Percentiles rank a stretch among this genome's conserved stretches.
These are phyloP conservation scores for Oplegnathus fasciatus DNA, from an alignment of 2,113 vertebrate species.

Conservation along the genomic window DNA sequence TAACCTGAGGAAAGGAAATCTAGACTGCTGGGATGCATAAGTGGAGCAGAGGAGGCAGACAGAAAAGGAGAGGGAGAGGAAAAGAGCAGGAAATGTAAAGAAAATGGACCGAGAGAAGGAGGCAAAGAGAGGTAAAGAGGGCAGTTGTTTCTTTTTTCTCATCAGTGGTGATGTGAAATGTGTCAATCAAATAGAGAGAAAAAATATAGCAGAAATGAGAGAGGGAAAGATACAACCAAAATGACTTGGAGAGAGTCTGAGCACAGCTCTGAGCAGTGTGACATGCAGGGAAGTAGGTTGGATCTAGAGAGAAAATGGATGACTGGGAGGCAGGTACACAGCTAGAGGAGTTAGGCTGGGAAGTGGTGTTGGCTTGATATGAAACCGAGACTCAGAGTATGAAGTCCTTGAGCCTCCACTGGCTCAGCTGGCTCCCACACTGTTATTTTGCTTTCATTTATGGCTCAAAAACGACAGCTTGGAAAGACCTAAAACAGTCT, in stretches of 20 bases:
- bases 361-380: constrained; percentile 64
- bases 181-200: constrained; percentile 41
- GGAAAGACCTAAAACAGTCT: constrained; percentile 61
- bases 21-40: constrained; percentile 78
- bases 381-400: constrained; percentile 64
- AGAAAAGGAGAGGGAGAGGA: constrained; percentile 46
- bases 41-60: constrained; percentile 69
- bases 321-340: constrained; percentile 71
- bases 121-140: constrained; percentile 33
- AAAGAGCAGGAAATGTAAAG: constrained; percentile 50
- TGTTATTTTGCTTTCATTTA: constrained; percentile 68
- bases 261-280: constrained; percentile 45
- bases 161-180: constrained; percentile 30
- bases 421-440: constrained; percentile 60
- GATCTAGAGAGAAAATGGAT: constrained; percentile 63
- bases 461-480: constrained; percentile 60
- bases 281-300: constrained; percentile 55
- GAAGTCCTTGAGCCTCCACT: constrained; percentile 69
- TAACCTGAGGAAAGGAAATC: constrained; percentile 85
- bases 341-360: constrained; percentile 56
- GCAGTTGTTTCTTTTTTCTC: constrained; percentile 10
- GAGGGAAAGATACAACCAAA: neutral
- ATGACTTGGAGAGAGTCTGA: constrained; percentile 28
- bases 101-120: constrained; percentile 31
- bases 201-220: constrained; percentile 14